Percentiles rank a stretch among this genome's conserved stretches.
Conservation (phyloP, 2,113 vertebrate genomes). For the Chinchilla lanigera region DNA sequence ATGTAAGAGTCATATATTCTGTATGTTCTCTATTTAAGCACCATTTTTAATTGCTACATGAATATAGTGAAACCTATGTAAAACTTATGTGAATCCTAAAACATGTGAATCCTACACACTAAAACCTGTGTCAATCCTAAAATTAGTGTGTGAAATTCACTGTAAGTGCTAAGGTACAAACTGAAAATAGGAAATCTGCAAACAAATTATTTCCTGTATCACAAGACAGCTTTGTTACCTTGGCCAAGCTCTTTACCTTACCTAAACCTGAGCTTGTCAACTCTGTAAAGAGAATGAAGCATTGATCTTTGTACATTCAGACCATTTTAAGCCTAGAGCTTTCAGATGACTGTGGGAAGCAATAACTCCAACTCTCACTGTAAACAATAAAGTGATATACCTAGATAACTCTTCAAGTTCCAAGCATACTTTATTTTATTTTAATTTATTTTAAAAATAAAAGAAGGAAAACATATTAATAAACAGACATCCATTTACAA, state of each 20-base stretch:
- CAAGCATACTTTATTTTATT: neutral
- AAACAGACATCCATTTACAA: too few relatives aligned
- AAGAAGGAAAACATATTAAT: too few relatives aligned
- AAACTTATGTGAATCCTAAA: too few relatives aligned
- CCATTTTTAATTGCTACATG: neutral
- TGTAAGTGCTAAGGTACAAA: neutral
- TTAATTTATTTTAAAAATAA: too few relatives aligned
- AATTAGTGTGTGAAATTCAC: neutral
- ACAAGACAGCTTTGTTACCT: neutral
- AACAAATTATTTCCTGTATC: neutral
- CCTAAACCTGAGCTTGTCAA: neutral
- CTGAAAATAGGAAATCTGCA: neutral
- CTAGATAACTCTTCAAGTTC: neutral
- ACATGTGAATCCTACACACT: neutral
- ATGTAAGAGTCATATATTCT: neutral
- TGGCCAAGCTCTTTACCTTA: neutral
- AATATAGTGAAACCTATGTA: too few relatives aligned
- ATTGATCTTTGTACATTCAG: neutral
- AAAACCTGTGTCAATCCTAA: too few relatives aligned
- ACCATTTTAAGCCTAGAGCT: neutral
- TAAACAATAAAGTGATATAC: slow-evolving; percentile 6
- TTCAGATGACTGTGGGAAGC: neutral
- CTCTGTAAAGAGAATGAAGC: neutral
- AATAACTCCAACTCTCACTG: neutral
- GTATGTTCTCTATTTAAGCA: slow-evolving; percentile 10